phyloP scores from a whole-genome alignment of 1,140 invertebrate genomes.

The Anastatus disparis region DNA sequence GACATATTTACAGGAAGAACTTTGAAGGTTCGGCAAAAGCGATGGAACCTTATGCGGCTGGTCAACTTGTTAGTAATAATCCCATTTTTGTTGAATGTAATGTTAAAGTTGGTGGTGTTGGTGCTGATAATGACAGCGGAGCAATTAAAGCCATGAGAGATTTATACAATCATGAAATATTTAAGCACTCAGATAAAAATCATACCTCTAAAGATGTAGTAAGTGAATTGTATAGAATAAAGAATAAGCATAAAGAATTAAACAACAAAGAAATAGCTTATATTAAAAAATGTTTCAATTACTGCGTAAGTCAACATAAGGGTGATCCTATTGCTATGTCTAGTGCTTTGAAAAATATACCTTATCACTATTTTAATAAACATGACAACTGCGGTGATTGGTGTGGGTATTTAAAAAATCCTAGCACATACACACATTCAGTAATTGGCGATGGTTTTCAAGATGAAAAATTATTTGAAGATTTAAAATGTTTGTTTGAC shows the following conservation, averaged over 20 bases:
- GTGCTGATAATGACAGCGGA: conserved; percentile 41
- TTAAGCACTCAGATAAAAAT: conserved; percentile 45
- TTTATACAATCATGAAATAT: conserved; percentile 23
- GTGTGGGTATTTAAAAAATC: no score
- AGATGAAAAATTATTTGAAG: no score
- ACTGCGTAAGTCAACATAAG: no score
- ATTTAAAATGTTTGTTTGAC: no score
- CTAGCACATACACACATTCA: no score
- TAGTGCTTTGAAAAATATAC: no score
- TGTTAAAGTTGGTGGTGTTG: conserved; percentile 6
- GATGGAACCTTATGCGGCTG: conserved; percentile 9
- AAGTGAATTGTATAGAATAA: conserved; percentile 36
- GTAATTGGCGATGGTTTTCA: no score
- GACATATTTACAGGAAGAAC: conserved; percentile 8
- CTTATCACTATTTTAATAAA: no score
- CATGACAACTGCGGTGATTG: no score
- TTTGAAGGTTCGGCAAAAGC: conserved; percentile 24
- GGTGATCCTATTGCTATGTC: no score
- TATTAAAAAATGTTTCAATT: no score
- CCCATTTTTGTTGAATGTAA: conserved; percentile 30
- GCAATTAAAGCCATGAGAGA: conserved; percentile 35
- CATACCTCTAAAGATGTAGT: conserved; percentile 42
- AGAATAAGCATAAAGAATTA: conserved; percentile 16
- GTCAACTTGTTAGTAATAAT: conserved; percentile 32
- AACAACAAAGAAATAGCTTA: no score